These are phyloP conservation scores for Vanessa tameamea DNA, from an alignment of 1,140 invertebrate species.

Conservation along the genomic window DNA sequence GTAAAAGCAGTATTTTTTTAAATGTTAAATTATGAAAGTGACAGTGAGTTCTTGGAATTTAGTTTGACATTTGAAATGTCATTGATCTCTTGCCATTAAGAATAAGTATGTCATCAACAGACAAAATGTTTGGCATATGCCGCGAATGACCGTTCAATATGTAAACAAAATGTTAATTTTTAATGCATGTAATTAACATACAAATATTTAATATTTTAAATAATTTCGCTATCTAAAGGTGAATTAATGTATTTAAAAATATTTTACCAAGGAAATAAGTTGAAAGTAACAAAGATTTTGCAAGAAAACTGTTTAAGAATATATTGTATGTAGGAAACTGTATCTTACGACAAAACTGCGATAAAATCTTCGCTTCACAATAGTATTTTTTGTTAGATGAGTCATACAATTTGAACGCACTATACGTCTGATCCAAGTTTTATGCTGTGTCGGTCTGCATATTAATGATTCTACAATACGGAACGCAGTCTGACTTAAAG, in stretches of 20 bases:
- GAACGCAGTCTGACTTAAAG: background rate
- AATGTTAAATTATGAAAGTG: background rate
- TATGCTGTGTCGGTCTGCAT: constrained; percentile 29
- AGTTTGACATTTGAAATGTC: constrained; percentile 42
- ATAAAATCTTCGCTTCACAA: constrained; percentile 10
- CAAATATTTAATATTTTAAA: background rate
- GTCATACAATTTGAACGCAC: constrained; percentile 12
- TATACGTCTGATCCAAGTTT: constrained; percentile 13
- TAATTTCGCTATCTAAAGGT: too few species aligned
- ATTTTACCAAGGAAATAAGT: background rate
- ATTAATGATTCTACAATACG: constrained; percentile 32
- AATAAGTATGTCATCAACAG: constrained; percentile 39
- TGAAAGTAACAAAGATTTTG: too few species aligned
- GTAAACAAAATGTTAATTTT: background rate
- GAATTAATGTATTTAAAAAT: too few species aligned
- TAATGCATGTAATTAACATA: background rate
- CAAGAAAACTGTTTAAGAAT: too few species aligned
- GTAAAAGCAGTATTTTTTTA: background rate
- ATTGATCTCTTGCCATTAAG: constrained; percentile 42
- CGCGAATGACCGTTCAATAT: background rate
- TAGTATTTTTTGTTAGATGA: constrained; percentile 28
- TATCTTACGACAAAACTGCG: background rate
- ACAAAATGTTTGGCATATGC: constrained; percentile 25
- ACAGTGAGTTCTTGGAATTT: constrained; percentile 35
- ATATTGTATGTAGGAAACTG: background rate